Conservation (phyloP, 2,113 vertebrate genomes). For the Scatophagus argus region DNA sequence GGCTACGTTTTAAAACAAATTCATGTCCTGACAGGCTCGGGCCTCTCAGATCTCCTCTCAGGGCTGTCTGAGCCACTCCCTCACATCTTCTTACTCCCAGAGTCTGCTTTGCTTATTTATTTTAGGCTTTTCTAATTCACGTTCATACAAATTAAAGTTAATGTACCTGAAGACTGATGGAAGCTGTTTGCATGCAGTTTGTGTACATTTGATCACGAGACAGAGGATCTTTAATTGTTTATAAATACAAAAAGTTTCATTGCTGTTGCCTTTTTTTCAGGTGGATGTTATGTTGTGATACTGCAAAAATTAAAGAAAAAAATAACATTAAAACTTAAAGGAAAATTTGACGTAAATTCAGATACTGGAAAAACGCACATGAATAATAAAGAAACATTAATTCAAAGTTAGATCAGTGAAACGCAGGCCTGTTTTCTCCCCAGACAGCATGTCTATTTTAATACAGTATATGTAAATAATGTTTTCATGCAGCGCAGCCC, state of each 20-base stretch:
- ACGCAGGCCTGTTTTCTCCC: not conserved
- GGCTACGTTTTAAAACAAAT: constrained; percentile 50
- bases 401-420: not conserved
- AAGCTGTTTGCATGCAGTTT: not conserved
- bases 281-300: not conserved
- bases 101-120: not conserved
- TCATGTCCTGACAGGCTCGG: constrained; percentile 69
- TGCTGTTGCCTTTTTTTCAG: not conserved
- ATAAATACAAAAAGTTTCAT: not conserved
- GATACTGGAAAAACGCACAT: not conserved
- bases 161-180: not conserved
- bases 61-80: constrained; percentile 22
- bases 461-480: not conserved
- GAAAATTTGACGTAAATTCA: not conserved
- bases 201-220: not conserved
- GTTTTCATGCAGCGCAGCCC: not conserved
- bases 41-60: constrained; percentile 6
- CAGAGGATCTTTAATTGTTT: not conserved
- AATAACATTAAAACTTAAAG: not conserved
- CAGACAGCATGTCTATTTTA: not conserved
- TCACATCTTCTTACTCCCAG: not conserved
- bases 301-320: not conserved
- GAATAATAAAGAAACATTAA: fast-evolving
- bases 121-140: not conserved
- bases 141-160: not conserved